Evolutionary conservation across 2,113 vertebrate species (phyloP).

Genomic region (Epinephelus moara): DNA sequence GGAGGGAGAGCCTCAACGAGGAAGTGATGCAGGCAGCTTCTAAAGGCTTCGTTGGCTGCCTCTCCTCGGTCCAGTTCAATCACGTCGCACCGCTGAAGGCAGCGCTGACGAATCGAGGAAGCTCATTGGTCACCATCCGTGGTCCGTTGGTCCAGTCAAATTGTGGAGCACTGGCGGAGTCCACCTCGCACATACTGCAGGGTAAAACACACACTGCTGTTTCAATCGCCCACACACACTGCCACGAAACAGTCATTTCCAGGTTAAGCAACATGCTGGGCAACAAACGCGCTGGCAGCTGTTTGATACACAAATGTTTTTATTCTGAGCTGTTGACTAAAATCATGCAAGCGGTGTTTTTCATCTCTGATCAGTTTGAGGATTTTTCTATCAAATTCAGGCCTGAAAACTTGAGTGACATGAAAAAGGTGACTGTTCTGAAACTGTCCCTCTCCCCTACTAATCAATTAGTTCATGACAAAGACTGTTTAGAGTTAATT

Average conservation of each 20-base stretch:
- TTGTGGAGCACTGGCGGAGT: constrained; percentile 85
- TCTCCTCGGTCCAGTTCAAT: constrained; percentile 96
- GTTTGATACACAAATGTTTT: neutral
- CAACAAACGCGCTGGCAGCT: neutral
- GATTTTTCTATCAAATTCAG: neutral
- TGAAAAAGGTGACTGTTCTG: too few species aligned
- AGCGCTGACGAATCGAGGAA: constrained; percentile 88
- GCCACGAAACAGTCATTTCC: neutral
- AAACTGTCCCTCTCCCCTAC: neutral
- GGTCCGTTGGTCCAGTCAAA: constrained; percentile 89
- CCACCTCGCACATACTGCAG: constrained; percentile 89
- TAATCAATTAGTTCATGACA: neutral
- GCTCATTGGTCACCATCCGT: constrained; percentile 86
- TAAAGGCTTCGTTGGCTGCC: constrained; percentile 92
- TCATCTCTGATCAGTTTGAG: neutral
- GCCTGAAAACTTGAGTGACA: neutral
- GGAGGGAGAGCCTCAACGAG: constrained; percentile 82
- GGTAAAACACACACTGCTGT: constrained; percentile 78
- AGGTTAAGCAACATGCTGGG: neutral
- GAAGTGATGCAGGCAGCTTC: constrained; percentile 88
- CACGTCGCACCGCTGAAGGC: constrained; percentile 92
- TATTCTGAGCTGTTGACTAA: neutral
- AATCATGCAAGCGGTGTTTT: neutral
- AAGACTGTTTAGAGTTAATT: neutral
- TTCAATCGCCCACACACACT: neutral